These are phyloP conservation scores for Danio jaintianensis DNA, from an alignment of 2,797 vertebrate species.

Conservation along the genomic window DNA sequence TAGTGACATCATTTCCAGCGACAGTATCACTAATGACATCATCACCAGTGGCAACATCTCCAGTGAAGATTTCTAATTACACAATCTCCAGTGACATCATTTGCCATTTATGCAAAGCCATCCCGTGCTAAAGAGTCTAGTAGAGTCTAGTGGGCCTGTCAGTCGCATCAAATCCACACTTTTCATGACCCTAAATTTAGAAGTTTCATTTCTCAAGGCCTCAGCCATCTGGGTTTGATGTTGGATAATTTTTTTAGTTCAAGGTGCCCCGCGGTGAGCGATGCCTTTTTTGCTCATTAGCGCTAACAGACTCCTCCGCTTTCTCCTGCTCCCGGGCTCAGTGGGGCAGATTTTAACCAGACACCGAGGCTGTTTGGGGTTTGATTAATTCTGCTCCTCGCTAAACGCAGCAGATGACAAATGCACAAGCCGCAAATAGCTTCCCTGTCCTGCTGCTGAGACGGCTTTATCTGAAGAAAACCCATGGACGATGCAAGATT, in stretches of 20 bases:
- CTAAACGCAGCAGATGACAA: conserved; percentile 28
- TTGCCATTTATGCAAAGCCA: neutral
- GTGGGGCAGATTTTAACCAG: conserved; percentile 35
- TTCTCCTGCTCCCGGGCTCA: neutral
- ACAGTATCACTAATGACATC: no score
- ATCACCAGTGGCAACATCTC: no score
- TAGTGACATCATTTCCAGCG: no score
- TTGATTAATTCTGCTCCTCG: conserved; percentile 36
- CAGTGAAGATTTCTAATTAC: no score
- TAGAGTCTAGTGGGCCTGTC: conserved; percentile 23
- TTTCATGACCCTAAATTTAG: conserved; percentile 21
- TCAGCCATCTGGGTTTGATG: conserved; percentile 32
- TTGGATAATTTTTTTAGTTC: neutral
- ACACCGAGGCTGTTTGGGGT: conserved; percentile 1
- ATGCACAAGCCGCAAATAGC: conserved; percentile 30
- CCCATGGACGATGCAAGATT: no score
- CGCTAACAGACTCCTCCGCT: conserved; percentile 14
- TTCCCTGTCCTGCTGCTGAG: conserved; percentile 6
- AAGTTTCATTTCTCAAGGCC: neutral
- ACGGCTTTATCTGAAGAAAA: conserved; percentile 22
- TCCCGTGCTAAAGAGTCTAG: neutral
- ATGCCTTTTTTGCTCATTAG: conserved; percentile 34
- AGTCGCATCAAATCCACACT: neutral
- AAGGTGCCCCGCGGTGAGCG: conserved; percentile 8
- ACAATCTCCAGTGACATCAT: conserved; percentile 6